Base-by-base conservation (phyloP, 2,888 invertebrate species). In the Allophyes oxyacanthae region DNA sequence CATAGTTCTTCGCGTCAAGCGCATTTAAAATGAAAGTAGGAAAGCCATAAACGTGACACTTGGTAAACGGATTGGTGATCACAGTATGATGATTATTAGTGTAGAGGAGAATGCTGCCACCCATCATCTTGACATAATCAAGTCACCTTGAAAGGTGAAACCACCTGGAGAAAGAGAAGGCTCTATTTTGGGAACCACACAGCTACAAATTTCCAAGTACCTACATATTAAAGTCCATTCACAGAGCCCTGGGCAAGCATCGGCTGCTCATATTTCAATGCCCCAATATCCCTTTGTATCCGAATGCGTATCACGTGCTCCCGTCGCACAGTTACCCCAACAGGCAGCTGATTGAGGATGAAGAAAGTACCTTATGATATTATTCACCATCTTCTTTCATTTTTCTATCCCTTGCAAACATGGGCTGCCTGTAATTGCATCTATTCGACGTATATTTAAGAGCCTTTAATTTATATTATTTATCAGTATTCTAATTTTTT, bases 271-370 rank as follows among this genome's bases (percentile, higher is more conserved):
- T 74, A 72, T 74, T 72, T 74, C 72, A 68, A 66, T 60, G 55
- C 51, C 40, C 57, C 52, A 26, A 54, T 54, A 68, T 56, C 59
- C 60, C 50, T 61, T 62, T 65, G 53, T 60, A 72, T 78, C 63
- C 46, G 59, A 63, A 85, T 79, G 79, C 83, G 64, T 54, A 67
- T 77, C 84, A 84, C 84, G 85, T 84, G 60, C 74, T 32, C 50
- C 45, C 73, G 69, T 70, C 72, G 71, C 71, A 72, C 70, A 75
- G 78, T 80, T 76, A 71, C 75, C 77, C 74, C 69, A 72, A 67
- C 64, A 63, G 68, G 57, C 72, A 61, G 72, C 78, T 83, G 81
- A 84, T 83, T 82, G 81, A 79, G 80, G 74, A 75, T 73, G 74
- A 78, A 75, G 64, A 75, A 75, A 74, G 62, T 64, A 68, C 66